Base-by-base conservation (phyloP, 2,797 vertebrate genomes). In the Schizopygopsis malacanthus region DNA sequence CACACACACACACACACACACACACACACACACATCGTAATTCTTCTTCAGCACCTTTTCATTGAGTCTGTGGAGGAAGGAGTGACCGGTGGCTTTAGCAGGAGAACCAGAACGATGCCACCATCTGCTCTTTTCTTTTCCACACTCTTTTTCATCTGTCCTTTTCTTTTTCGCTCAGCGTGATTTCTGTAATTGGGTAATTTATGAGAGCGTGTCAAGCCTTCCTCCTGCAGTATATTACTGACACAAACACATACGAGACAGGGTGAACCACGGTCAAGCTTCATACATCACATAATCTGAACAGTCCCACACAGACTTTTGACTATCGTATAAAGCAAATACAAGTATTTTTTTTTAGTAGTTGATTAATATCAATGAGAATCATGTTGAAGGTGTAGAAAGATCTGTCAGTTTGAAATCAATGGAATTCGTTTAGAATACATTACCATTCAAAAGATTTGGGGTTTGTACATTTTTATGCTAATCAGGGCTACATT, bases 141-240 rank as follows among this genome's bases (percentile, higher is more conserved):
- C 25, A 61, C 33, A n/a, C 78, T 76, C 56, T 80, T 83, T 33
- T 16, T 79, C 39, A 67, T 72, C 45, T 50, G 59, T 70, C 22
- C 86, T 52, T 59, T 83, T 72, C 54, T 82, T 56, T 78, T 54
- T 83, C 79, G 28, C 63, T 11, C 52, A 7, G 61, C 63, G 22
- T 71, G 72, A 82, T 86, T 86, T 85, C 86, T 82, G 80, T 90
- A 87, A 89, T 89, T 87, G 86, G 82, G 65, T 87, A 85, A 90
- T 90, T 85, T 89, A 90, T 83, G 87, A 81, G 86, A 37, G 79
- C 16, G 15, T 83, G 82, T 89, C 87, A 79, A 80, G 61, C 82
- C 86, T 87, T 63, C 45, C 87, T 82, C 82, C 88, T 82, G 84
- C 89, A 80, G 81, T 63, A 84, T 85, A 88, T 90, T 88, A 90